Evolutionary conservation across 2,888 invertebrate species (phyloP), one percentile per base, ranked within the genome.

Genomic region (Ferdinandea cuprea): DNA sequence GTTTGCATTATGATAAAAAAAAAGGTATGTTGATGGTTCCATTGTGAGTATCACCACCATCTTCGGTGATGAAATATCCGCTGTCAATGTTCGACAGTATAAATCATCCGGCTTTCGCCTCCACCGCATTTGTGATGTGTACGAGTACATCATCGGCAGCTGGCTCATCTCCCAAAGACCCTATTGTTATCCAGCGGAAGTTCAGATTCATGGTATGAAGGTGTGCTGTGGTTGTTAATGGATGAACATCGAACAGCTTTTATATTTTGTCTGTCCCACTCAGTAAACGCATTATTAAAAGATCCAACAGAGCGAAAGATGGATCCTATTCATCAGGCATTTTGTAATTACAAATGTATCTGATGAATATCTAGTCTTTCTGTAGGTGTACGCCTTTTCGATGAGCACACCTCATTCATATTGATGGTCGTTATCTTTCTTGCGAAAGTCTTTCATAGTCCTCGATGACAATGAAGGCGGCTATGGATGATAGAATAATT

Each of bases 321-420:
- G 25, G 19, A 52, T 42, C 9, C 32, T 37, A 11, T 54, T 54
- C 65, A 52, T 52, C 54, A 32, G 32, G 54, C 46, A 46, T 56
- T 68, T 56, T 68, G 44, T 56, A 68, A 68, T 56, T 68, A 58
- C 68, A 68, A 56, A 46, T 58, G 56, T 48, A 48, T 48, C 48
- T 35, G 32, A 63, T 21, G 48, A 35, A 63, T 63, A 63, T 63
- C 63, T 46, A 13, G 46, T 59, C 15, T 9, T 44, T 59, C 44
- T 44, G 2, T 19, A 2, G 4, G 6, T 46, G 13, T 30, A n/a
- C n/a, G 44, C 30, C 28, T 7, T 17, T 11, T 56, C 9, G 2
- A 15, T 15, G n/a, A n/a, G 7, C 7, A n/a, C 19, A 13, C 35
- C 35, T 32, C 32, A 19, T 6, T 35, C 19, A 4, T 7, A 11